Evolutionary conservation across 2,888 invertebrate genomes (phyloP).

Genomic region (Margaritifera margaritifera): DNA sequence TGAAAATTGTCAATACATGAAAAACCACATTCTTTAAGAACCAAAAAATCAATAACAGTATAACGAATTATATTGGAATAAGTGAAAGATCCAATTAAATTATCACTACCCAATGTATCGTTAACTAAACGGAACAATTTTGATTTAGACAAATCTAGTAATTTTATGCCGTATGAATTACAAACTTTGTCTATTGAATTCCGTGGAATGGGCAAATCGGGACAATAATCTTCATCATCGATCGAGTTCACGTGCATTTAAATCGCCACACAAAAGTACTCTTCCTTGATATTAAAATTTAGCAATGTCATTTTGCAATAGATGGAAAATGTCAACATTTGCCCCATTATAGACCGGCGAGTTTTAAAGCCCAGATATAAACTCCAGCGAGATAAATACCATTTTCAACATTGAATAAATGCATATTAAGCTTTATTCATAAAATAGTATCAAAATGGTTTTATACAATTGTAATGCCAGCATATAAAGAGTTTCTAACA

Average conservation of each 20-base stretch:
- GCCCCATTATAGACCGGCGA: constrained; percentile 14
- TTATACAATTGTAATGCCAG: constrained; percentile 7
- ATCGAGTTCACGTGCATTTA: constrained; percentile 7
- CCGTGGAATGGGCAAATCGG: constrained; percentile 9
- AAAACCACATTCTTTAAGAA: too few relatives aligned
- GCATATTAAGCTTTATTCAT: too few relatives aligned
- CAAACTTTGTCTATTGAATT: constrained; percentile 8
- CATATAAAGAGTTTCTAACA: constrained; percentile 1
- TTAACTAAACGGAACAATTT: constrained; percentile 5
- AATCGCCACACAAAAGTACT: constrained; percentile 1
- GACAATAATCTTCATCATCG: constrained; percentile 9
- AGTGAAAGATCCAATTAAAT: constrained; percentile 6
- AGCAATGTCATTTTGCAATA: constrained; percentile 13
- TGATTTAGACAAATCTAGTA: constrained; percentile 7
- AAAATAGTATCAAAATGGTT: too few relatives aligned
- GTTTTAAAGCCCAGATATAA: constrained; percentile 12
- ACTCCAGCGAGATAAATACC: too few relatives aligned
- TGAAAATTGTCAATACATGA: too few relatives aligned
- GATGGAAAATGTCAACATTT: constrained; percentile 11
- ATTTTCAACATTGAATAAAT: too few relatives aligned
- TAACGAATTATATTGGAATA: constrained; percentile 6
- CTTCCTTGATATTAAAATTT: constrained; percentile 3
- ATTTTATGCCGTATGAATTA: constrained; percentile 8
- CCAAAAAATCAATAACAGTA: too few relatives aligned
- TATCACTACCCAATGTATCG: constrained; percentile 5